These are phyloP conservation scores for Trichopria drosophilae DNA, from an alignment of 2,888 invertebrate genomes.

Conservation along the genomic window DNA sequence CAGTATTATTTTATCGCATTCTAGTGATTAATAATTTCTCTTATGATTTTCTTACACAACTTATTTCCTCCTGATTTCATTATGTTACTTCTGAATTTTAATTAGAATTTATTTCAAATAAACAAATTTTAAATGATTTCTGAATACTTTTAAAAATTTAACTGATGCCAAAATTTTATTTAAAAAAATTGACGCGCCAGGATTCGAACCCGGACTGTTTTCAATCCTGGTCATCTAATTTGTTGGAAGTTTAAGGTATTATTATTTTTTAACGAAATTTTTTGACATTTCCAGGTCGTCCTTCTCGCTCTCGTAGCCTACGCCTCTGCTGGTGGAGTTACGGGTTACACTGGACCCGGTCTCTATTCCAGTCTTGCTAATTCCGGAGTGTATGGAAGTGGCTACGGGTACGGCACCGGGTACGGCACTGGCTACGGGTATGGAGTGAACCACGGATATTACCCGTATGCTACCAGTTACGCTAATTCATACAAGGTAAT, in stretches of 20 bases:
- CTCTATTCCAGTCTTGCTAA: constrained; percentile 37
- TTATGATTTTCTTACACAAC: no score
- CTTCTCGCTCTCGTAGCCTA: constrained; percentile 58
- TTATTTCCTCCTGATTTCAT: no score
- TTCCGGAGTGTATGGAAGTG: constrained; percentile 34
- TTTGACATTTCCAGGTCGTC: constrained; percentile 57
- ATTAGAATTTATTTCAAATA: no score
- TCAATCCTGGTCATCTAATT: constrained; percentile 28
- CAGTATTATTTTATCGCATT: no score
- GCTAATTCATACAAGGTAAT: constrained; percentile 52
- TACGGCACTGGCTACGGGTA: constrained; percentile 41
- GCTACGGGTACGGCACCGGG: constrained; percentile 38
- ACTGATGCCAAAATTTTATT: no score
- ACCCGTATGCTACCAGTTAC: constrained; percentile 48
- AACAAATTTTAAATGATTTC: no score
- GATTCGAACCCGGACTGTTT: constrained; percentile 23
- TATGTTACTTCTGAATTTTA: no score
- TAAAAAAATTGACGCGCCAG: no score
- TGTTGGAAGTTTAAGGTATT: constrained; percentile 6
- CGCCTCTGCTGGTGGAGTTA: constrained; percentile 48
- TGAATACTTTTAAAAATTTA: no score
- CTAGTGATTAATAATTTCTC: no score
- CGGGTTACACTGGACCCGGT: constrained; percentile 41
- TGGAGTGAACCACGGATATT: constrained; percentile 36
- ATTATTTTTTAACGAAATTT: constrained; percentile 9